These are phyloP conservation scores for Zootoca vivipara DNA, from an alignment of 2,113 vertebrate genomes.

Conservation along the genomic window DNA sequence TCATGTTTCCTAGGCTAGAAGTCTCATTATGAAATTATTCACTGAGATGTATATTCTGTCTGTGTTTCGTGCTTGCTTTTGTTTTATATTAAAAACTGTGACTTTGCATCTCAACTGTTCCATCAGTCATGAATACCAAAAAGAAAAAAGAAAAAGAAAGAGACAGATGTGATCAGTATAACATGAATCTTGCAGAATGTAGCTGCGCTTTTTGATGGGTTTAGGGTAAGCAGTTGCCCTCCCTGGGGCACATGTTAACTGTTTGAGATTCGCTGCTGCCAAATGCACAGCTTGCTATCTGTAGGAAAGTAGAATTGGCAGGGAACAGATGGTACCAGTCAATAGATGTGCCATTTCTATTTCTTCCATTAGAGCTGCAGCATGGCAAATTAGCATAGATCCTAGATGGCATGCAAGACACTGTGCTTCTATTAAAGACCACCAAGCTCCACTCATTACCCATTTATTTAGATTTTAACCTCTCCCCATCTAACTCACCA, in stretches of 20 bases:
- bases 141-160: slow-evolving; percentile 70
- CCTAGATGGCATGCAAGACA: slow-evolving; percentile 11
- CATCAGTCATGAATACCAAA: slow-evolving; percentile 73
- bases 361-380: slow-evolving; percentile 60
- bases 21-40: slow-evolving; percentile 73
- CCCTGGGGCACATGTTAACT: slow-evolving; percentile 71
- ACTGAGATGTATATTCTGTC: slow-evolving; percentile 56
- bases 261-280: slow-evolving; percentile 71
- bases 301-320: slow-evolving; percentile 77
- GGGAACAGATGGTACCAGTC: slow-evolving; percentile 74
- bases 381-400: slow-evolving; percentile 36
- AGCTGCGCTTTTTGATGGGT: slow-evolving; percentile 78
- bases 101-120: slow-evolving; percentile 73
- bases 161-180: slow-evolving; percentile 80
- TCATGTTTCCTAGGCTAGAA: slow-evolving; percentile 63
- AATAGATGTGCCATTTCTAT: slow-evolving; percentile 66
- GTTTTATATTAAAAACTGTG: slow-evolving; percentile 65
- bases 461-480: neutral
- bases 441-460: slow-evolving; percentile 10
- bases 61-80: slow-evolving; percentile 68
- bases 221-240: slow-evolving; percentile 78
- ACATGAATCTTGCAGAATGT: slow-evolving; percentile 73
- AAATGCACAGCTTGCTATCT: slow-evolving; percentile 79
- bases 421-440: slow-evolving; percentile 17
- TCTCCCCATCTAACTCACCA: neutral